Evolutionary conservation across 2,888 invertebrate species (phyloP).

Genomic region (Macrophya annulata): DNA sequence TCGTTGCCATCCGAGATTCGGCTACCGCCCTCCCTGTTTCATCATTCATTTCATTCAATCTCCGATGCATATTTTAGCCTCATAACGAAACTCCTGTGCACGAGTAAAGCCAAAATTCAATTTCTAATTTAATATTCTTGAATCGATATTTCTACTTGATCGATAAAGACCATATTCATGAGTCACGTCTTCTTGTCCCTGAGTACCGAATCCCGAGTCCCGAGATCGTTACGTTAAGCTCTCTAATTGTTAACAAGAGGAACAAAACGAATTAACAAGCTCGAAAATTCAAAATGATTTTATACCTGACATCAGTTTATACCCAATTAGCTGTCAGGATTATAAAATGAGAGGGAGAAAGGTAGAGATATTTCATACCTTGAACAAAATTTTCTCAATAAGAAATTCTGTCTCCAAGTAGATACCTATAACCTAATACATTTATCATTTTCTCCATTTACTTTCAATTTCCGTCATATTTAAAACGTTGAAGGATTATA

Average conservation of each 20-base stretch:
- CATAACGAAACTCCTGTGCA: conserved; percentile 43
- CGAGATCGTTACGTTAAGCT: conserved; percentile 25
- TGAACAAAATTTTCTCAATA: neutral
- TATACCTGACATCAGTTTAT: conserved; percentile 32
- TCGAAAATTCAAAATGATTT: conserved; percentile 29
- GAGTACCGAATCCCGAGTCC: neutral
- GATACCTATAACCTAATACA: neutral
- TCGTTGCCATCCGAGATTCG: conserved; percentile 9
- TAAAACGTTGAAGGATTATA: neutral
- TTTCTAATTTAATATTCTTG: conserved; percentile 57
- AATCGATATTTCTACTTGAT: conserved; percentile 57
- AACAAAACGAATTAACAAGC: conserved; percentile 44
- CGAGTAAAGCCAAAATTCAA: conserved; percentile 47
- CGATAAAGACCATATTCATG: conserved; percentile 57
- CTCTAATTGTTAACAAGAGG: conserved; percentile 51
- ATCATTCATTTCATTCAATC: conserved; percentile 52
- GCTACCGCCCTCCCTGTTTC: conserved; percentile 27
- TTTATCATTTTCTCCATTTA: neutral
- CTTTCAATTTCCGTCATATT: conserved; percentile 3
- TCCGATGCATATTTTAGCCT: conserved; percentile 48
- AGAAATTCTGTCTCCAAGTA: neutral
- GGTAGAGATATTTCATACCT: neutral
- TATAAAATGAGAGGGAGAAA: neutral
- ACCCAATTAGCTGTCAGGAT: conserved; percentile 27
- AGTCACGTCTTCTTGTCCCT: conserved; percentile 25